Percentiles rank a stretch among this genome's conserved stretches.
Conservation (phyloP, 2,797 vertebrate genomes). For the Siniperca scherzeri region DNA sequence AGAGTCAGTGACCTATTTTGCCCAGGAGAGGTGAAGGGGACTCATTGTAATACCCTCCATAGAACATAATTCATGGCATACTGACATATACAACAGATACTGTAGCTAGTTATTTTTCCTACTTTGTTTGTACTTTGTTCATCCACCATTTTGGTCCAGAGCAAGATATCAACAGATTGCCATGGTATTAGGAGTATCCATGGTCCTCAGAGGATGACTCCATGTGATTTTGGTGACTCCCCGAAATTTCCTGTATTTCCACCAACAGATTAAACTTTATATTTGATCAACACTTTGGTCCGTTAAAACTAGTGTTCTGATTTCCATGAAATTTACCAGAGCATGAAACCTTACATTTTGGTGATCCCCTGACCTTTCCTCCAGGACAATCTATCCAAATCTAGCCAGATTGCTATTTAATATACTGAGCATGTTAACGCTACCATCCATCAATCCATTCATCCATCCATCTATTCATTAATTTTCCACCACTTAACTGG, state of each 20-base stretch:
- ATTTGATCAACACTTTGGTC: not conserved
- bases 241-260: not conserved
- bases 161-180: not conserved
- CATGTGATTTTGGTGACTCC: not conserved
- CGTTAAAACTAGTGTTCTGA: not conserved
- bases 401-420: not conserved
- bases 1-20: not conserved
- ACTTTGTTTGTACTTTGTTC: not conserved
- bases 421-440: not conserved
- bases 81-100: not conserved
- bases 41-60: not conserved
- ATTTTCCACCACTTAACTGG: conserved; percentile 2
- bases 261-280: not conserved
- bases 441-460: not conserved
- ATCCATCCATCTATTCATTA: not conserved
- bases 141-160: conserved; percentile 4
- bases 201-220: not conserved
- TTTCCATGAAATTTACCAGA: not conserved
- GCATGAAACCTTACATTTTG: not conserved
- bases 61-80: conserved; percentile 4
- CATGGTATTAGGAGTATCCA: not conserved
- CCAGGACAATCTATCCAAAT: not conserved
- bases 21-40: conserved; percentile 4
- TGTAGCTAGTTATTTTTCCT: not conserved
- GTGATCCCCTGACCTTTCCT: not conserved